Conservation (phyloP, 1,140 invertebrate species). For the Neelides sp. region DNA sequence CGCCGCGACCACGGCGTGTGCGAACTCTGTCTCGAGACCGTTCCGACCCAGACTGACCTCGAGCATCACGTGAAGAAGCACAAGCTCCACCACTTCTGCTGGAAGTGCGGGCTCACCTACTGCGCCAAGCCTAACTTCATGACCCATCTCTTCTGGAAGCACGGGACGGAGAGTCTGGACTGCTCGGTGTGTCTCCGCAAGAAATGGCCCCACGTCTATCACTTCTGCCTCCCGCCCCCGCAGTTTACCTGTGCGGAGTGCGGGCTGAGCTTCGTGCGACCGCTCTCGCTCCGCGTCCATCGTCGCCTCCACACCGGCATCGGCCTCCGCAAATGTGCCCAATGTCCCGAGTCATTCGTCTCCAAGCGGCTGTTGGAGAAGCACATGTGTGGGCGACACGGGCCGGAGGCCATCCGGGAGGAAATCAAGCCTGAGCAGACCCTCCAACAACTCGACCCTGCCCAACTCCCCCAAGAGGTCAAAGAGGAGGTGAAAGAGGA, state of each 20-base stretch:
- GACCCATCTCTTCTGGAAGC: constrained; percentile 79
- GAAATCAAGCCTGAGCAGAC: not conserved
- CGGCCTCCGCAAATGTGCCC: constrained; percentile 50
- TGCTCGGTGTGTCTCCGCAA: constrained; percentile 74
- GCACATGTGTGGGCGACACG: constrained; percentile 38
- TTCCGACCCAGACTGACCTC: constrained; percentile 58
- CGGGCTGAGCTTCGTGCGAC: constrained; percentile 53
- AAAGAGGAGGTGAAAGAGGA: no score
- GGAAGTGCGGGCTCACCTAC: constrained; percentile 69
- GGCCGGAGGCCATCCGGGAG: constrained; percentile 30
- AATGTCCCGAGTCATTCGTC: constrained; percentile 60
- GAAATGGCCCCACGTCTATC: constrained; percentile 79
- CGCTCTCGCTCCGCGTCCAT: constrained; percentile 68
- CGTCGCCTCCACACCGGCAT: constrained; percentile 50
- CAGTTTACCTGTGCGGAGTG: constrained; percentile 68
- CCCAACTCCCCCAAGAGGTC: no score
- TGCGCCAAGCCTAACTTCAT: constrained; percentile 72
- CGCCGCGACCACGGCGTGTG: constrained; percentile 66
- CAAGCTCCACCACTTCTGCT: constrained; percentile 69
- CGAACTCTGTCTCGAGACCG: constrained; percentile 68
- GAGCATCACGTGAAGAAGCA: constrained; percentile 70
- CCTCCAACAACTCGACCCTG: no score
- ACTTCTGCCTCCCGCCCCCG: constrained; percentile 67
- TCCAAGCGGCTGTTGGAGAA: constrained; percentile 61
- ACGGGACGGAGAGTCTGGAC: constrained; percentile 68